Evolutionary conservation across 1,140 invertebrate species (phyloP).

Genomic region (Papilio polytes): DNA sequence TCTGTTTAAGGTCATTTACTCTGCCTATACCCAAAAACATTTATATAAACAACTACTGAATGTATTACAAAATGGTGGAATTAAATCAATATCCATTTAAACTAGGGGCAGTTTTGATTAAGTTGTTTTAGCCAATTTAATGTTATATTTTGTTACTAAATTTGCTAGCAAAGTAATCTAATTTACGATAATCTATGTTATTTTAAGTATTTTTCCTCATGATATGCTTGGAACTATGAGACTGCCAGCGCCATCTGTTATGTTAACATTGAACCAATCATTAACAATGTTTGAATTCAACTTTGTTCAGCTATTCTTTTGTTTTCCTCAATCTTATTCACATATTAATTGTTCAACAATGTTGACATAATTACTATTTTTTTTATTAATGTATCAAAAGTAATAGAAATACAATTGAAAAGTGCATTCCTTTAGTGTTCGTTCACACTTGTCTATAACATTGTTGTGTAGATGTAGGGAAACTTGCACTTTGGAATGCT

Average conservation of each 20-base stretch:
- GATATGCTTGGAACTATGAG: constrained; percentile 30
- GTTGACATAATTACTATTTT: background rate
- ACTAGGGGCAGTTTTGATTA: too few species aligned
- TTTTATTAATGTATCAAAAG: background rate
- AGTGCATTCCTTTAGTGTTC: background rate
- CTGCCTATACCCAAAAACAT: background rate
- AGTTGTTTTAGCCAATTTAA: background rate
- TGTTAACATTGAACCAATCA: background rate
- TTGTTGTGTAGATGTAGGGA: constrained; percentile 40
- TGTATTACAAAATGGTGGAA: background rate
- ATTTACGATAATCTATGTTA: background rate
- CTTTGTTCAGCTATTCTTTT: constrained; percentile 31
- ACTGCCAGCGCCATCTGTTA: constrained; percentile 58
- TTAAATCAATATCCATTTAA: background rate
- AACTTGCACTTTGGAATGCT: constrained; percentile 52
- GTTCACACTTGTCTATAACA: background rate
- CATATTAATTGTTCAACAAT: background rate
- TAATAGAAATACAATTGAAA: background rate
- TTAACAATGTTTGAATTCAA: constrained; percentile 7
- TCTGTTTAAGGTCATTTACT: constrained; percentile 30
- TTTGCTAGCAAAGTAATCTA: background rate
- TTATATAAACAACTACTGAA: background rate
- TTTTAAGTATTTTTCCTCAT: constrained; percentile 24
- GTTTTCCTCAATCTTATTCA: background rate
- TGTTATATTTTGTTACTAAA: background rate